A percentile compares a stretch with the other conserved stretches of the same genome.
Evolutionary conservation across 1,140 invertebrate species (phyloP).

Genomic region (Macrocentrus cingulum): DNA sequence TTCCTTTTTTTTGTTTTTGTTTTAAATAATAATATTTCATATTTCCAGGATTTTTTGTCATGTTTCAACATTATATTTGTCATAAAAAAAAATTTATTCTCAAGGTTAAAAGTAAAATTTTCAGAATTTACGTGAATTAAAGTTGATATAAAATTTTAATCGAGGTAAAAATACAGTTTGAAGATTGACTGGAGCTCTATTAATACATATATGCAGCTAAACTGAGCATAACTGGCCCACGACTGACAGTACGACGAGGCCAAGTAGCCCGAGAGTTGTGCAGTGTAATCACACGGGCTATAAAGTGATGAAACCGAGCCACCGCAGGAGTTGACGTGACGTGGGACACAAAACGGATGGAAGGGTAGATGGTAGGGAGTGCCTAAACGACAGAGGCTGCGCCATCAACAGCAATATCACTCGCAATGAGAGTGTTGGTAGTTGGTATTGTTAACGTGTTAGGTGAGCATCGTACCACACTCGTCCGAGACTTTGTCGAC

Average conservation of each 20-base stretch:
- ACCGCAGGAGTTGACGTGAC: not conserved
- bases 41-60: too few species aligned
- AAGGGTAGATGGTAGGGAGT: conserved; percentile 21
- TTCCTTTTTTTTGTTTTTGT: too few species aligned
- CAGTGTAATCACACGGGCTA: not conserved
- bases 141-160: too few species aligned
- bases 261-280: not conserved
- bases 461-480: not conserved
- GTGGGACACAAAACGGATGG: not conserved
- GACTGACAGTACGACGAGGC: not conserved
- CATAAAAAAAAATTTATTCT: too few species aligned
- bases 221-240: too few species aligned
- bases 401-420: conserved; percentile 3
- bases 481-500: not conserved
- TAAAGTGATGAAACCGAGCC: conserved; percentile 14
- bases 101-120: too few species aligned
- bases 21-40: too few species aligned
- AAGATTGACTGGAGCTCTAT: too few species aligned
- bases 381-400: conserved; percentile 3
- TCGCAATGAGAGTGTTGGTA: not conserved
- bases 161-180: too few species aligned
- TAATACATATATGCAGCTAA: too few species aligned
- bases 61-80: too few species aligned
- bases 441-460: not conserved
- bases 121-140: too few species aligned